Conservation (phyloP, 2,113 vertebrate species). For the Hemichromis elongatus region DNA sequence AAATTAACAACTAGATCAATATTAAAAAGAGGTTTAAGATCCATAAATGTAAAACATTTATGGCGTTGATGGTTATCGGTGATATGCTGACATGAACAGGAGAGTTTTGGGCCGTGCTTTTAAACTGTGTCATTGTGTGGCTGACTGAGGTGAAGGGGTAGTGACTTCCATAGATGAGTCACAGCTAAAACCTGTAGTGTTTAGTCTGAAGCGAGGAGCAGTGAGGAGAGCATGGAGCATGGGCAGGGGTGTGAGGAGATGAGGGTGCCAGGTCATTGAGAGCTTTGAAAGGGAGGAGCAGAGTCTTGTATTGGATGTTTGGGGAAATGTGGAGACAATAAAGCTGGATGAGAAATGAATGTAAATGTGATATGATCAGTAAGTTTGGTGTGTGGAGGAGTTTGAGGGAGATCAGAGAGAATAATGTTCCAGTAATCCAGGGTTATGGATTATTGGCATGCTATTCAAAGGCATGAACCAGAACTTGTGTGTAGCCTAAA, state of each 20-base stretch:
- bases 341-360: not conserved
- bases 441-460: not conserved
- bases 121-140: not conserved
- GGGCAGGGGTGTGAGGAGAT: not conserved
- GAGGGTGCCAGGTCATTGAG: not conserved
- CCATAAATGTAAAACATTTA: not conserved
- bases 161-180: not conserved
- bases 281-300: not conserved
- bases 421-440: accelerated
- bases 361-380: not conserved
- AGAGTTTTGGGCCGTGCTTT: not conserved
- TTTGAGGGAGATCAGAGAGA: not conserved
- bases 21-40: not conserved
- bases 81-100: not conserved
- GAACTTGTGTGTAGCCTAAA: not conserved
- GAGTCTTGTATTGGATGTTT: not conserved
- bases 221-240: not conserved
- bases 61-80: not conserved
- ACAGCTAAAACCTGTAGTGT: not conserved
- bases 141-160: accelerated
- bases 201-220: not conserved
- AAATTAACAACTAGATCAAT: not conserved
- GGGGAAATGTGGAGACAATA: not conserved
- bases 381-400: too few species aligned
- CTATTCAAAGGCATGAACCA: not conserved